These are phyloP conservation scores for Himalopsyche anomala DNA, from an alignment of 2,888 invertebrate genomes.

Conservation along the genomic window DNA sequence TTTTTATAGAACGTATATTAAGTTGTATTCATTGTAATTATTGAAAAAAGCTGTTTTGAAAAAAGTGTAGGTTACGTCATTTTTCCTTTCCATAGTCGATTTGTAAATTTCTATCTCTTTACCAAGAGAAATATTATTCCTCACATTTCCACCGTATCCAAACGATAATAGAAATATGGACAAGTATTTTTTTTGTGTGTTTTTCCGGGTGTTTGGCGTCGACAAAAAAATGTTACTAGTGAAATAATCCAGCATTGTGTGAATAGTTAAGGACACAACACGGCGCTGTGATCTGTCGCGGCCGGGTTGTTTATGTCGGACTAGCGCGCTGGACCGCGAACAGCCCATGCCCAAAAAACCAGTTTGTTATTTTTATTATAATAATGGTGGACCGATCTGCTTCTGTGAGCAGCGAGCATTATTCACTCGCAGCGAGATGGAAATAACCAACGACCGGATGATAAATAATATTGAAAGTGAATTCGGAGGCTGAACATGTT, in stretches of 20 bases:
- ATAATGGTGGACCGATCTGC: not conserved
- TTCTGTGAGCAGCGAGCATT: not conserved
- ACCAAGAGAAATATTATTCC: too few species aligned
- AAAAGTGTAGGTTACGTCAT: too few species aligned
- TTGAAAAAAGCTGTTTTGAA: too few species aligned
- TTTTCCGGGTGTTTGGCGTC: too few species aligned
- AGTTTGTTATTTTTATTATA: slow-evolving; percentile 4
- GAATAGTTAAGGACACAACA: not conserved
- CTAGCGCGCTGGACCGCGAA: slow-evolving; percentile 12
- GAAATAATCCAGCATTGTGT: not conserved
- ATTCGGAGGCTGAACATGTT: not conserved
- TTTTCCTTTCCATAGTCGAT: too few species aligned
- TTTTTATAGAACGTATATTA: too few species aligned
- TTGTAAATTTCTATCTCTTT: too few species aligned
- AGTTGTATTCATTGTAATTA: too few species aligned
- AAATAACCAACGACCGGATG: not conserved
- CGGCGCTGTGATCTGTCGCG: not conserved
- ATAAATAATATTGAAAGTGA: slow-evolving; percentile 30
- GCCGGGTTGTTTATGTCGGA: not conserved
- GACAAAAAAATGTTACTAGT: too few species aligned
- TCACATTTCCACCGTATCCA: too few species aligned
- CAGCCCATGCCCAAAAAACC: slow-evolving; percentile 9
- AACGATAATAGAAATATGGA: too few species aligned
- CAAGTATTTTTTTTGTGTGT: too few species aligned
- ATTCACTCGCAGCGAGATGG: not conserved